Percentiles rank a stretch among this genome's conserved stretches.
Evolutionary conservation across 2,888 invertebrate genomes (phyloP).

Genomic region (Drosophila kuntzei): DNA sequence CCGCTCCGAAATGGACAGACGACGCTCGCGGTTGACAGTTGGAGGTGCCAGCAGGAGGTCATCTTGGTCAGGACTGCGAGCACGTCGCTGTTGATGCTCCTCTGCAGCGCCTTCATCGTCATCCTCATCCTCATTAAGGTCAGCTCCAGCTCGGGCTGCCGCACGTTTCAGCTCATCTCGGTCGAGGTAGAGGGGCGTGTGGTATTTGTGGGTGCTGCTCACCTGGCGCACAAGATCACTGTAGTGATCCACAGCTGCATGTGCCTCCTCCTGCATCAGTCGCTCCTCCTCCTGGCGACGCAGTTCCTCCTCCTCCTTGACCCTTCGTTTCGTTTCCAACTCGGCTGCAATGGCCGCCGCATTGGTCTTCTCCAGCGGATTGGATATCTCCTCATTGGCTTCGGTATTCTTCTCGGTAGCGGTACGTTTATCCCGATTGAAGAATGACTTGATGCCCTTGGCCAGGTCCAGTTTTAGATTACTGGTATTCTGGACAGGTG

Average conservation of each 20-base stretch:
- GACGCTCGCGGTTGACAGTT: constrained; percentile 70
- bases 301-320: constrained; percentile 81
- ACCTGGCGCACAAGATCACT: constrained; percentile 92
- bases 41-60: constrained; percentile 67
- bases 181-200: constrained; percentile 87
- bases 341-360: constrained; percentile 77
- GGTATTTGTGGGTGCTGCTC: constrained; percentile 86
- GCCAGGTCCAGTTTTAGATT: constrained; percentile 72
- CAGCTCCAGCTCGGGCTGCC: constrained; percentile 86
- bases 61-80: constrained; percentile 77
- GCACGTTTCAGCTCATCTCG: constrained; percentile 88
- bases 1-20: constrained; percentile 83
- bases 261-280: constrained; percentile 87
- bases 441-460: constrained; percentile 83
- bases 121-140: constrained; percentile 65
- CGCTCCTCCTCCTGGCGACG: constrained; percentile 80
- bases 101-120: constrained; percentile 44
- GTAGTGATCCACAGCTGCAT: constrained; percentile 91
- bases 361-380: constrained; percentile 69
- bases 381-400: constrained; percentile 75
- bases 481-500: constrained; percentile 8
- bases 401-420: constrained; percentile 82
- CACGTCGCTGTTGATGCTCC: constrained; percentile 68
- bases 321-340: constrained; percentile 84
- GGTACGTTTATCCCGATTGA: constrained; percentile 82